Percentiles rank a stretch among this genome's conserved stretches.
Evolutionary conservation across 1,140 invertebrate species (phyloP).

Genomic region (Lepidurus apus): DNA sequence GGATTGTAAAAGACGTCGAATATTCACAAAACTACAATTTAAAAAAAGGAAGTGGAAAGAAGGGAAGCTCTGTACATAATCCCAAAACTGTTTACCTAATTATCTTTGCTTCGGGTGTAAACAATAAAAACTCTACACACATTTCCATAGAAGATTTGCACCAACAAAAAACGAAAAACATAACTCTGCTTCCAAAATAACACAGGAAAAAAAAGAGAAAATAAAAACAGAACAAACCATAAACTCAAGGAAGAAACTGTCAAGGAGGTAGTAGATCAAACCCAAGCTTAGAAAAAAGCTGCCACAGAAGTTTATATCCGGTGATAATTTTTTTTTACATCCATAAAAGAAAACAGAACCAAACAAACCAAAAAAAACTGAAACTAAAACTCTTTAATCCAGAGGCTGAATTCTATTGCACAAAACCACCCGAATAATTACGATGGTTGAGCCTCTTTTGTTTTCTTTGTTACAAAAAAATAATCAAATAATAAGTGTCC

Average conservation of each 20-base stretch:
- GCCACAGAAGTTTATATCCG: conserved; percentile 5
- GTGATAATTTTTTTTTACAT: background rate
- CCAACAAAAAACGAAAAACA: background rate
- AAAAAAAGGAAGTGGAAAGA: too few species aligned
- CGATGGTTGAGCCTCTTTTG: background rate
- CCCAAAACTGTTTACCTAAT: background rate
- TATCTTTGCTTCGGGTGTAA: background rate
- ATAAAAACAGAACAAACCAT: background rate
- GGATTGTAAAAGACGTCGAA: background rate
- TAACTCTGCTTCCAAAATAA: background rate
- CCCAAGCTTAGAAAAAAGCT: conserved; percentile 7
- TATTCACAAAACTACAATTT: conserved; percentile 7
- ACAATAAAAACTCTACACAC: conserved; percentile 3
- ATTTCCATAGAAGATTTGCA: background rate
- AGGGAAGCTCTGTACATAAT: background rate
- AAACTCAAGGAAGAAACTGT: background rate
- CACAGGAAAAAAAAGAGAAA: background rate
- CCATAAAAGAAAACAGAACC: background rate
- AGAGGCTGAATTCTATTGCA: background rate
- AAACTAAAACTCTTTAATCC: background rate
- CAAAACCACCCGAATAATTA: background rate
- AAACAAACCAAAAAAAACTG: background rate
- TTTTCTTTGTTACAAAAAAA: background rate
- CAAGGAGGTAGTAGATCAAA: conserved; percentile 16
- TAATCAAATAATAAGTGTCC: background rate